Base-by-base conservation (phyloP, 2,113 vertebrate genomes). In the Hipposideros armiger region DNA sequence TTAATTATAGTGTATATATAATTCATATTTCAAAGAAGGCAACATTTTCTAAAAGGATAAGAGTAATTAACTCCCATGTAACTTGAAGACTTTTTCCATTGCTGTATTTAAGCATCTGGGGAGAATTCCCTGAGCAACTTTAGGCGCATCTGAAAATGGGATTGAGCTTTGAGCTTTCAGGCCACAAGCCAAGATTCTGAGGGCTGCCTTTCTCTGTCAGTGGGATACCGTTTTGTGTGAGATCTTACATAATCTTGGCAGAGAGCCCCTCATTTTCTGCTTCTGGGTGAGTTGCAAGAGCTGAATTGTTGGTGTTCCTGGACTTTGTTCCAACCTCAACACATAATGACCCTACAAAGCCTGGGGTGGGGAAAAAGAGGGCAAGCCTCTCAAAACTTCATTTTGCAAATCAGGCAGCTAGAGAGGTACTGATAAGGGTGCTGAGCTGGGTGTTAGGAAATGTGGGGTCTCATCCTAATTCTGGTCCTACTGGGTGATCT, bases 21-120 rank as follows among this genome's bases (percentile, higher is more conserved):
- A 95, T 96, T 93, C 66, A 94, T 91, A 96, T 97, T 97, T 98
- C 92, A 98, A 98, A 98, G 97, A 97, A 97, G 97, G 92, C 97
- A 97, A 95, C 93, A 95, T 94, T 98, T 97, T 97, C 92, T 97
- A 88, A 97, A 96, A 97, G 97, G 90, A 95, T 95, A 98, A 97
- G 96, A 95, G 96, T 90, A 96, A 76, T 95, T 77, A 87, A 87
- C 83, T 92, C 74, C n/a, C 80, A 97, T 97, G 97, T 96, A 96
- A 97, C 95, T 96, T 94, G 97, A 96, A 98, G 98, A 91, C 96
- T 92, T 97, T 98, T 98, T 98, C 96, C 92, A 92, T 87, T 95
- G 80, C 91, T 95, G 87, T 84, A 92, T 98, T 97, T 97, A 94
- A 98, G 97, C 97, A 98, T 98, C 97, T 98, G 97, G 93, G 70